Conservation (phyloP, 2,113 vertebrate species). For the Cisticola juncidis region DNA sequence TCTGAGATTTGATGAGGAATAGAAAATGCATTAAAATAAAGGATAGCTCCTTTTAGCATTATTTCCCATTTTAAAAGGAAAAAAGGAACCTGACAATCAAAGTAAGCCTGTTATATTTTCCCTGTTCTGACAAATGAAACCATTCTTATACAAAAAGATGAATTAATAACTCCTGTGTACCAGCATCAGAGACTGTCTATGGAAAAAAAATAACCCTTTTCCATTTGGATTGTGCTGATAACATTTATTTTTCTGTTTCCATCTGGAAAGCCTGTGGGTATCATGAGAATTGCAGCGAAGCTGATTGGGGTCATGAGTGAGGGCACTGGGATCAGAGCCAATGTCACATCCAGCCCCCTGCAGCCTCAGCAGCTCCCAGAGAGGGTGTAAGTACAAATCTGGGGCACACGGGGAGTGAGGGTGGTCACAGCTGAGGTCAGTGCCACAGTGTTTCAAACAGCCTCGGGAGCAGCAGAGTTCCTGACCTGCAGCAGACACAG, state of each 20-base stretch:
- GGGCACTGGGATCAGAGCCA: constrained; percentile 71
- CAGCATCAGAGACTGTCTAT: not conserved
- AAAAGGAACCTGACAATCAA: not conserved
- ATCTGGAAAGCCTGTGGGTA: constrained; percentile 63
- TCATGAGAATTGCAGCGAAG: constrained; percentile 62
- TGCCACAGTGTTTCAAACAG: constrained; percentile 47
- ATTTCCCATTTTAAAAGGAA: not conserved
- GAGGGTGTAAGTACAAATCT: constrained; percentile 70
- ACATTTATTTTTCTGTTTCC: constrained; percentile 54
- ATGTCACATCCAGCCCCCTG: constrained; percentile 59
- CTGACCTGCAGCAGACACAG: not conserved
- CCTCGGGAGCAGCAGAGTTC: constrained; percentile 3
- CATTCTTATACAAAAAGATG: not conserved
- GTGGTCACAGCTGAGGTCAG: constrained; percentile 57
- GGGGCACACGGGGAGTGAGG: constrained; percentile 29
- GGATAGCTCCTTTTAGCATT: not conserved
- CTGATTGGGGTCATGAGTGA: constrained; percentile 70
- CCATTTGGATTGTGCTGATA: constrained; percentile 51
- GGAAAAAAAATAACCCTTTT: not conserved
- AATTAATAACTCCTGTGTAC: constrained; percentile 7
- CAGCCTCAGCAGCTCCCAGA: constrained; percentile 54
- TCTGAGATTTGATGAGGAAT: not conserved
- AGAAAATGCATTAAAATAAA: not conserved
- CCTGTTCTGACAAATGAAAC: not conserved
- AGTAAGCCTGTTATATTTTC: not conserved